Evolutionary conservation across 2,888 invertebrate species (phyloP), one percentile per base, ranked within the genome.

Genomic region (Philereme transversata): DNA sequence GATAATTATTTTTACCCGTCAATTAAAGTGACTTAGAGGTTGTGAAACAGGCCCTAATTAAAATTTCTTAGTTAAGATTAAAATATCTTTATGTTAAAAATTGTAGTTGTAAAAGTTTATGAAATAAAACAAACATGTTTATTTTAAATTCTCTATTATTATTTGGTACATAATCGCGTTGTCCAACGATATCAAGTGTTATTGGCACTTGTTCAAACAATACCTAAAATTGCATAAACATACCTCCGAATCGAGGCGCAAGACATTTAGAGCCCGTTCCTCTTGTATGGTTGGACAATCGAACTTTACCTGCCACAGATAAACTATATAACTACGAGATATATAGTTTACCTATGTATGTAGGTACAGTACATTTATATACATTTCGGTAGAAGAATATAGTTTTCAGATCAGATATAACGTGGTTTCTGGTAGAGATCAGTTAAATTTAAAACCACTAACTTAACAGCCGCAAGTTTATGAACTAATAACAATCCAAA

Each of bases 141-240:
- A 75, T 78, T 83, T 84, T 82, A 53, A 81, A 83, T 84, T 86
- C 79, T 75, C 84, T 87, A 85, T 22, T 88, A 88, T 88, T 87
- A 88, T 88, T 88, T 88, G 88, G 88, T 88, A 88, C 86, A 88
- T 60, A 65, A 74, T 83, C 84, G 71, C 66, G 71, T 78, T 78
- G 83, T 86, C 86, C 88, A 88, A 87, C 87, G 83, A 87, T 85
- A 86, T 81, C 65, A 69, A 79, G 76, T 67, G 76, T 75, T 66
- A 59, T 75, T 47, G 64, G 62, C 65, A 57, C 48, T 56, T 45
- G 36, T 64, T 62, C 59, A 64, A 22, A 22, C 22, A 22, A 22
- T 2, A 3, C 22, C 22, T 22, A 22, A 22, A 22, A 22, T 3
- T 22, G 22, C 22, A 8, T n/a, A 57, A 46, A 22, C 22, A 22